Conservation (phyloP, 1,140 invertebrate species). For the Lamellibrachia luymesi region DNA sequence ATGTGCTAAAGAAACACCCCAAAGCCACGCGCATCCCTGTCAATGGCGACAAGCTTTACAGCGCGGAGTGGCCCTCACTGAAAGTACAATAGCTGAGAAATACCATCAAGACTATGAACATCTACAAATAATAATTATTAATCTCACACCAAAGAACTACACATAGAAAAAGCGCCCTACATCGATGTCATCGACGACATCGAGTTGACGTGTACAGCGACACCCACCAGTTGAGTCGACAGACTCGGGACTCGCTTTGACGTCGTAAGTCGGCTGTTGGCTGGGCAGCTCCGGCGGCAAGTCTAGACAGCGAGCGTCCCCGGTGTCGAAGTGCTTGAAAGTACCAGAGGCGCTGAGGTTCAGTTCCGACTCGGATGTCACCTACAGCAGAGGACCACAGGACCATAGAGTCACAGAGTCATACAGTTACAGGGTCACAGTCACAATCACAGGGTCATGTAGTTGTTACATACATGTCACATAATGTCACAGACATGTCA, state of each 20-base stretch:
- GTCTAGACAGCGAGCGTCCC: not conserved
- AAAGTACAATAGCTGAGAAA: too few relatives aligned
- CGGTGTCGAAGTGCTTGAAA: not conserved
- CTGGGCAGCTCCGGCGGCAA: not conserved
- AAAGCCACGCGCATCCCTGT: too few relatives aligned
- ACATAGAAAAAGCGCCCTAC: too few relatives aligned
- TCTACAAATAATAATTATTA: too few relatives aligned
- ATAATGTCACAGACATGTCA: too few relatives aligned
- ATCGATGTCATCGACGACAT: not conserved
- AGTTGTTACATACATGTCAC: too few relatives aligned
- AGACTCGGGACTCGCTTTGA: not conserved
- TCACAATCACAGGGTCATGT: too few relatives aligned
- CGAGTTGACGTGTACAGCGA: not conserved
- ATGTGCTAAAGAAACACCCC: too few relatives aligned
- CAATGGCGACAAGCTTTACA: too few relatives aligned
- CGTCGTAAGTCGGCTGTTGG: not conserved
- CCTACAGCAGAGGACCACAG: slow-evolving; percentile 50
- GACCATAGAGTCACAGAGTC: slow-evolving; percentile 4
- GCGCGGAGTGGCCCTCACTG: too few relatives aligned
- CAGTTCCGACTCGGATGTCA: slow-evolving; percentile 66
- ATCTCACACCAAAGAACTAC: too few relatives aligned
- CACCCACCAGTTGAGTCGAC: not conserved
- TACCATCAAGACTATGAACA: too few relatives aligned
- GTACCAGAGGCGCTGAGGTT: slow-evolving; percentile 46
- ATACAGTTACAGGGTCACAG: not conserved